Base-by-base conservation (phyloP, 2,888 invertebrate species). In the Colostygia pectinataria region DNA sequence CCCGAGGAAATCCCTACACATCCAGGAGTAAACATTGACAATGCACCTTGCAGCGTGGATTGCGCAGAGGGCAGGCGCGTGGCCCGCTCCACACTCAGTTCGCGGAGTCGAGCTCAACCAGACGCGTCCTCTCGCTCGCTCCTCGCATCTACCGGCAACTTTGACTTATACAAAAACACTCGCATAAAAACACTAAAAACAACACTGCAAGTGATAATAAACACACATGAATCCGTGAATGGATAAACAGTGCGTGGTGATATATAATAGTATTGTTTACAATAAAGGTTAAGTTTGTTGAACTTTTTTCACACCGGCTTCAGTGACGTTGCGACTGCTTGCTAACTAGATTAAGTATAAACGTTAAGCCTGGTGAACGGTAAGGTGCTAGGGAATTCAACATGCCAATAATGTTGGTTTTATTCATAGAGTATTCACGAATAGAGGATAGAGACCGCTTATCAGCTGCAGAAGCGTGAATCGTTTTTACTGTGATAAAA, bases 261-360 rank as follows among this genome's bases (percentile, higher is more conserved):
- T 61, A 63, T 15, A 53, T 66, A 15, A 33, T 10, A 15, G 53
- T 53, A 60, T 58, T 66, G 66, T 71, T 68, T 66, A 66, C 58
- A 58, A 51, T 63, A 68, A 66, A 73, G 75, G 75, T 77, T 75
- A 80, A 80, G 87, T 87, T 88, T 86, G 80, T 84, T 86, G 86
- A 88, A 87, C 87, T 88, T 85, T 81, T 83, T 77, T 71, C 77
- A 71, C 75, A 74, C 72, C 77, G 77, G 78, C 79, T 80, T 77
- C 74, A 51, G 75, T 84, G 87, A 85, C 85, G 84, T 85, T 85
- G 83, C 81, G 4, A 20, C 20, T 20, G 1, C 20, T 20, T 20
- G 20, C 76, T 86, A 87, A 88, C 79, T 77, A 79, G 86, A 86
- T 86, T 85, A 87, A 76, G 74, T 74, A n/a, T n/a, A n/a, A n/a